phyloP scores from a whole-genome alignment of 2,797 vertebrate species.

The Phylloscopus collybita region DNA sequence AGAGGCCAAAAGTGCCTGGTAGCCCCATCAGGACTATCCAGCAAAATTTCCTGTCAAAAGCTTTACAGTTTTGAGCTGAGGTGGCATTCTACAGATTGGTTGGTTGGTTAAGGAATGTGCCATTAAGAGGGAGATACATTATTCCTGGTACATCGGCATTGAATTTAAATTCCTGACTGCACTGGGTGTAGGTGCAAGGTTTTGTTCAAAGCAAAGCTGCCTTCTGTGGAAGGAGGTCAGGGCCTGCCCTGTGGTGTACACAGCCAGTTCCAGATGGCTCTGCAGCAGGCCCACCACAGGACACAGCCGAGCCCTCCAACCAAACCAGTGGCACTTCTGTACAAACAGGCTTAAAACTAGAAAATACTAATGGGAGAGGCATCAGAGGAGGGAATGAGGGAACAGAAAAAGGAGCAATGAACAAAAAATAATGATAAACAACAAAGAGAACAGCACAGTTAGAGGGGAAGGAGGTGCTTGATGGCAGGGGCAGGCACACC shows the following conservation, averaged over 20 bases:
- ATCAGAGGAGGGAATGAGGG: background rate
- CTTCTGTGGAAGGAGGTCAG: background rate
- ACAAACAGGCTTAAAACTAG: background rate
- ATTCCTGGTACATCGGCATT: background rate
- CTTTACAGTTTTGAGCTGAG: background rate
- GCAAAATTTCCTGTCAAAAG: background rate
- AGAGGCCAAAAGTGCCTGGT: background rate
- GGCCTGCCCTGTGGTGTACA: background rate
- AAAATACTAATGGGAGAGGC: background rate
- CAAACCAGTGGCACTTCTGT: background rate
- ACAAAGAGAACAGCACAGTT: background rate
- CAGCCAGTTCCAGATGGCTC: background rate
- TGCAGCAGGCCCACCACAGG: background rate
- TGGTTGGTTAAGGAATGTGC: background rate
- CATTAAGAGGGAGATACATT: background rate
- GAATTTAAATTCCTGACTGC: background rate
- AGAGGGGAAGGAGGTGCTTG: background rate
- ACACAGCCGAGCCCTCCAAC: background rate
- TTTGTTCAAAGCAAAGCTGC: background rate
- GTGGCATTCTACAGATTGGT: background rate
- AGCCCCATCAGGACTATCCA: background rate
- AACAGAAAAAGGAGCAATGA: background rate
- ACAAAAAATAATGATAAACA: background rate
- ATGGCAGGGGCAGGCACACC: background rate
- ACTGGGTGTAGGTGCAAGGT: background rate